A percentile compares a stretch with the other conserved stretches of the same genome.
Conservation (phyloP, 2,888 invertebrate species). For the Rotaria magnacalcarata region DNA sequence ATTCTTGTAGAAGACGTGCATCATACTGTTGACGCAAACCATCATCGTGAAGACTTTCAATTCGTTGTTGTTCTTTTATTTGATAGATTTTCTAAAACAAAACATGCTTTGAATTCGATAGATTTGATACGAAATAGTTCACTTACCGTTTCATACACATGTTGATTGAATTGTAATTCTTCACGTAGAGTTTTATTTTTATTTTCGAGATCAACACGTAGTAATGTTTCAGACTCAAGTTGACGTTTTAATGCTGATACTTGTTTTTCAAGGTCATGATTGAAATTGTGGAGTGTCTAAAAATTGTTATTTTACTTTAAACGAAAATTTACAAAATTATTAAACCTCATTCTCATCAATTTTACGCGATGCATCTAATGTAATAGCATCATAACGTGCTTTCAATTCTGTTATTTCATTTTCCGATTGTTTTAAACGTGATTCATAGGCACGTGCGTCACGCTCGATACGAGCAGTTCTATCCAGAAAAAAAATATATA, state of each 20-base stretch:
- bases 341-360: conserved; percentile 66
- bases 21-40: conserved; percentile 88
- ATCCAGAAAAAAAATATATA: conserved; percentile 41
- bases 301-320: background rate
- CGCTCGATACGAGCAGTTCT: conserved; percentile 72
- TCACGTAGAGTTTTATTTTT: conserved; percentile 69
- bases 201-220: conserved; percentile 88
- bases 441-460: conserved; percentile 72
- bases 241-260: conserved; percentile 78
- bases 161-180: conserved; percentile 78
- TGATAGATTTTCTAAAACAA: conserved; percentile 69
- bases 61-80: conserved; percentile 77
- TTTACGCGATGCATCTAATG: conserved; percentile 69
- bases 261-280: conserved; percentile 71
- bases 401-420: conserved; percentile 53
- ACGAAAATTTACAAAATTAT: background rate
- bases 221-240: conserved; percentile 84
- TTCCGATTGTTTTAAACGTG: conserved; percentile 63
- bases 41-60: conserved; percentile 88
- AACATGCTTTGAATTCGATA: background rate
- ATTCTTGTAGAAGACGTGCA: conserved; percentile 79
- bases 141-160: conserved; percentile 60
- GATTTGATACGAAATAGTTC: too few relatives aligned
- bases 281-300: conserved; percentile 62
- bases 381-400: conserved; percentile 60